phyloP scores from a whole-genome alignment of 2,888 invertebrate species.

The Gymnocheta viridis region DNA sequence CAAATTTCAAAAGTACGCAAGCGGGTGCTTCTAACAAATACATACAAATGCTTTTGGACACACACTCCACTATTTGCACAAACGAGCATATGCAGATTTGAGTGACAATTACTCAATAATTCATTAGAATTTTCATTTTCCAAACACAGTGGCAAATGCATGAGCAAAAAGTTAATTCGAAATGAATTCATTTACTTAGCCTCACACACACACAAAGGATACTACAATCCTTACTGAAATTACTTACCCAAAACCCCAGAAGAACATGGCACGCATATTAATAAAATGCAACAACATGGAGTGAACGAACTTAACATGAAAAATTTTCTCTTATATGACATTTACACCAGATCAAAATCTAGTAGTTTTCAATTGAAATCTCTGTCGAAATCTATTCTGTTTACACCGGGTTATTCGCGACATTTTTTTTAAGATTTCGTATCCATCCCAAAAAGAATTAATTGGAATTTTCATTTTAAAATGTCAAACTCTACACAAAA shows the following conservation, averaged over 20 bases:
- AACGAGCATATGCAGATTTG: neutral
- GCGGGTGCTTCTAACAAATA: neutral
- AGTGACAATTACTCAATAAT: slow-evolving; percentile 80
- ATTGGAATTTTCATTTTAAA: too few species aligned
- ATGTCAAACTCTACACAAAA: too few species aligned
- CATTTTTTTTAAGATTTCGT: too few species aligned
- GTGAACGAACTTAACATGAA: neutral
- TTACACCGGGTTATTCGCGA: too few species aligned
- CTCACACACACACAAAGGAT: neutral
- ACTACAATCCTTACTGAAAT: neutral
- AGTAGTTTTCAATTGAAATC: too few species aligned
- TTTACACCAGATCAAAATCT: too few species aligned
- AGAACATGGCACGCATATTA: slow-evolving; percentile 57
- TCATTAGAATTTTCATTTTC: slow-evolving; percentile 78
- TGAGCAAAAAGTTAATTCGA: slow-evolving; percentile 56
- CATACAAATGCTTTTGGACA: neutral
- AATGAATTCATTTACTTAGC: slow-evolving; percentile 17
- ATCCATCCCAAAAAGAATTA: too few species aligned
- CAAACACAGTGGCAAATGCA: slow-evolving; percentile 72
- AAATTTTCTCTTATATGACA: too few species aligned
- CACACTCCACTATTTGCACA: neutral
- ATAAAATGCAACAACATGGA: slow-evolving; percentile 20
- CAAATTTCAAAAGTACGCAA: too few species aligned
- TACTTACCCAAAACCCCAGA: slow-evolving; percentile 12
- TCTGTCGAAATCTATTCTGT: too few species aligned